Conservation (phyloP, 92 coral and sea anemone species). For the Plumapathes pennacea region DNA sequence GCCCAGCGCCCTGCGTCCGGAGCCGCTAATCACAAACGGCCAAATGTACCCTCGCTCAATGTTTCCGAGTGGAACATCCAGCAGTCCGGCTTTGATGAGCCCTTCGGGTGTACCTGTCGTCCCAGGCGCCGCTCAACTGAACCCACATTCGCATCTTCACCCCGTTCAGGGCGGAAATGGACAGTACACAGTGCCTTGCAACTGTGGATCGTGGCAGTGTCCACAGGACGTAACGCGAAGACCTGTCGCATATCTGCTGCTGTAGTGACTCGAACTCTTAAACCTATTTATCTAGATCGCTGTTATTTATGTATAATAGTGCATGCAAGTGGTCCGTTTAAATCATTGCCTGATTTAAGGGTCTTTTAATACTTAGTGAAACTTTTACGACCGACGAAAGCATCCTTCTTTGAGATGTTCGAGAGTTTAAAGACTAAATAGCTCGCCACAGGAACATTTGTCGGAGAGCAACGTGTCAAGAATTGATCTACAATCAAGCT, state of each 20-base stretch:
- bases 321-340: conserved; percentile 74
- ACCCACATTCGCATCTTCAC: conserved; percentile 83
- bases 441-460: conserved; percentile 61
- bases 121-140: conserved; percentile 71
- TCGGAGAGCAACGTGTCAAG: conserved; percentile 62
- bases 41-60: conserved; percentile 77
- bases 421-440: conserved; percentile 32
- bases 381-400: conserved; percentile 31
- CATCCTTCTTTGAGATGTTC: conserved; percentile 25
- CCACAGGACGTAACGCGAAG: conserved; percentile 85
- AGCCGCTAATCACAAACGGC: conserved; percentile 71
- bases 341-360: too few relatives aligned
- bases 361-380: conserved; percentile 20
- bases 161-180: conserved; percentile 90
- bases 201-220: conserved; percentile 92
- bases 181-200: conserved; percentile 95
- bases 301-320: conserved; percentile 69
- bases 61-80: conserved; percentile 70
- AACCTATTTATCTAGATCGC: conserved; percentile 55
- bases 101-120: conserved; percentile 71
- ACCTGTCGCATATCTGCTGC: conserved; percentile 95
- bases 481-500: conserved; percentile 67
- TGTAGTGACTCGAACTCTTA: conserved; percentile 53
- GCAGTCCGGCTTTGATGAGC: conserved; percentile 69
- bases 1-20: conserved; percentile 88